Conservation (phyloP, 2,113 vertebrate genomes). For the Tympanuchus pallidicinctus region DNA sequence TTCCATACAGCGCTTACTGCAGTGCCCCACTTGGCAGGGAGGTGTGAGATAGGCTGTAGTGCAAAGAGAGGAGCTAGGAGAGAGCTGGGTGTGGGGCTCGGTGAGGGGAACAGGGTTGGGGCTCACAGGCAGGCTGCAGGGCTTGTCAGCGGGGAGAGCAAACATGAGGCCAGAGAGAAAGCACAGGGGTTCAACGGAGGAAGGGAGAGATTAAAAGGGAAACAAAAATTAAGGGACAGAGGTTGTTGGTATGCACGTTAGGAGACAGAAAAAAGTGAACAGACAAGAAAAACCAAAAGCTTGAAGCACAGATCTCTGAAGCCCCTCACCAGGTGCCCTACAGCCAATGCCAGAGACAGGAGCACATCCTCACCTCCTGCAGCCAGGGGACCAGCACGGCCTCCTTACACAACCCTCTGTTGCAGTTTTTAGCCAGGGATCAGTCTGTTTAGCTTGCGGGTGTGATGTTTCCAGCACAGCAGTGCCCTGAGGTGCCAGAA, state of each 20-base stretch:
- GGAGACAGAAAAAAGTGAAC: not conserved
- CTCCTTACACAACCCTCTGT: not conserved
- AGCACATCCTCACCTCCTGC: not conserved
- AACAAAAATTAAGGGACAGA: not conserved
- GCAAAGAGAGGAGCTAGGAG: not conserved
- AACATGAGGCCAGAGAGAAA: not conserved
- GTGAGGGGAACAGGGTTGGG: not conserved
- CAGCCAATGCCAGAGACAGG: not conserved
- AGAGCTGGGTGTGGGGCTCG: not conserved
- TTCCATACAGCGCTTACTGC: conserved; percentile 44
- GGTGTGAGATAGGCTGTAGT: not conserved
- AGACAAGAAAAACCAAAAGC: not conserved
- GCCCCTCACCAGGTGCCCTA: not conserved
- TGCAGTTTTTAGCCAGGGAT: not conserved
- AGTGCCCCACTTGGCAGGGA: conserved; percentile 35
- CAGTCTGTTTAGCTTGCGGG: not conserved
- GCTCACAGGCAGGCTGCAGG: not conserved
- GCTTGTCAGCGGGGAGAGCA: not conserved
- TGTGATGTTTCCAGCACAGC: not conserved
- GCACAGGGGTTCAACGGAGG: not conserved
- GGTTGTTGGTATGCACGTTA: not conserved
- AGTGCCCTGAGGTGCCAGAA: not conserved
- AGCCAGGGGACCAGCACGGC: not conserved
- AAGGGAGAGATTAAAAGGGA: not conserved
- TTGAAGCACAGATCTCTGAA: not conserved